A percentile compares a stretch with the other conserved stretches of the same genome.
Evolutionary conservation across 2,888 invertebrate genomes (phyloP).

Genomic region (Epiblema foenella): DNA sequence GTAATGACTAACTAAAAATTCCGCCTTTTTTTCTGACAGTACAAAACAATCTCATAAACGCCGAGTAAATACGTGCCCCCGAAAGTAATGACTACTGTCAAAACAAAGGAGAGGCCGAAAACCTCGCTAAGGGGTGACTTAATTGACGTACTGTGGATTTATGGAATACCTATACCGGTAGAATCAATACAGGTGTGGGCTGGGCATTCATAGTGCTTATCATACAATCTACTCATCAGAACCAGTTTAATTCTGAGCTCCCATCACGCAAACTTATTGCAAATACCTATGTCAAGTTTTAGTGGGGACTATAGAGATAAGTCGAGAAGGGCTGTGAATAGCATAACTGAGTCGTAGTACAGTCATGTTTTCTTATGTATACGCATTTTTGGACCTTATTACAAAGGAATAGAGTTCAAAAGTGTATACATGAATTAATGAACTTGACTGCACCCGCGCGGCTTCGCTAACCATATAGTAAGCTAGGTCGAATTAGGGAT

Average conservation of each 20-base stretch:
- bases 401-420: too few species aligned
- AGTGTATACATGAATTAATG: too few species aligned
- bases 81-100: slow-evolving; percentile 16
- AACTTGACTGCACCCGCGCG: too few species aligned
- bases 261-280: background rate
- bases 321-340: background rate
- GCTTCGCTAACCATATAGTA: slow-evolving; percentile 10
- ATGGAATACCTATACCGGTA: slow-evolving; percentile 26
- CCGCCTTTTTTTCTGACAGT: background rate
- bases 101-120: slow-evolving; percentile 36
- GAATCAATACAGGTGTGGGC: slow-evolving; percentile 24
- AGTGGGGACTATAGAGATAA: background rate
- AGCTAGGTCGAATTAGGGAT: slow-evolving; percentile 27
- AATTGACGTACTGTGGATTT: slow-evolving; percentile 37
- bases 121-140: slow-evolving; percentile 38
- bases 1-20: background rate
- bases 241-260: background rate
- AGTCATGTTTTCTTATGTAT: too few species aligned
- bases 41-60: background rate
- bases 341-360: background rate
- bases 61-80: background rate
- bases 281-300: background rate
- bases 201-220: background rate
- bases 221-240: background rate
- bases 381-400: too few species aligned